Evolutionary conservation across 2,113 vertebrate genomes (phyloP), one percentile per base, ranked within the genome.

Genomic region (Cygnus atratus): DNA sequence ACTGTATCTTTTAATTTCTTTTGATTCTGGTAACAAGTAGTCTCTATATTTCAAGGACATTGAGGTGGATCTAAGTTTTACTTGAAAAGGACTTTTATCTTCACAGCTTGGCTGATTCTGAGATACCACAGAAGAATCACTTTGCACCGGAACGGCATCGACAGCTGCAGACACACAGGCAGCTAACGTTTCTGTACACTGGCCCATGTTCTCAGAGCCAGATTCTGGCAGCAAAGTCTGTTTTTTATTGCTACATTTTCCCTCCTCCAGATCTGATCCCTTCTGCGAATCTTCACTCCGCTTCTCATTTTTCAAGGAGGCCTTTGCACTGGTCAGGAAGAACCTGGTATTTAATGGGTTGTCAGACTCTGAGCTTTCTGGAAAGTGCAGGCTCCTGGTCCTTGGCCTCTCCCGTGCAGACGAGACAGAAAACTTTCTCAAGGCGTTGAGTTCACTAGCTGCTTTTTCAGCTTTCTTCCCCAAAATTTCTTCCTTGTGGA

Each of bases 1-100:
- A 44, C 98, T 98, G 80, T 97, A 95, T 61, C 97, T 97, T 96
- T 98, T 98, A 44, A 92, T 12, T 11, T 81, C 97, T 57, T 88
- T 98, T 31, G 95, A 84, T 43, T 98, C 98, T 22, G 94, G 61
- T 16, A 91, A 91, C 9, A 95, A 76, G 19, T 93, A 96, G 3
- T 98, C 96, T 70, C 94, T 97, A 13, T 97, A 96, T 96, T 95
- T 98, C 72, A 98, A 78, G 9, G 98, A 99, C 57, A 98, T 97
- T 13, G 99, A 99, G 4, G 98, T 99, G 88, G 98, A 98, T 77
- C 99, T 98, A 41, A 99, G 98, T 95, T 99, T 99, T 58, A 99
- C 93, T 28, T 98, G 98, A 94, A 99, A 99, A 37, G 98, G 96
- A 46, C 73, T 98, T 95, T 95, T 98, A 57, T 97, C 96, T 62